Conservation (phyloP, 2,888 invertebrate species). For the Cynaeus angustus region DNA sequence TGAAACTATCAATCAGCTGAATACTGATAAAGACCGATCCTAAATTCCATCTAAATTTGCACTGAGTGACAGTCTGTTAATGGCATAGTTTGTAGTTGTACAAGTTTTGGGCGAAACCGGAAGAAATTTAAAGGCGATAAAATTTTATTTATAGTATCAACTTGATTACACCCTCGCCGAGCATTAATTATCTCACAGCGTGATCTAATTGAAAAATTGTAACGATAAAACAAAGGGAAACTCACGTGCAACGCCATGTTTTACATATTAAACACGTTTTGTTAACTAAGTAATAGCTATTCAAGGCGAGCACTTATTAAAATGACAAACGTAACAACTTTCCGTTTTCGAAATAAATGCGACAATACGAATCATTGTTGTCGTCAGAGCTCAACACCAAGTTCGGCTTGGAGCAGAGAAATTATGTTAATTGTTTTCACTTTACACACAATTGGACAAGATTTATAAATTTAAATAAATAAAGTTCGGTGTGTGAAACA, state of each 20-base stretch:
- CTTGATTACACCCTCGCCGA: constrained; percentile 7
- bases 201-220: constrained; percentile 6
- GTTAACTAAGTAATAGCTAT: constrained; percentile 37
- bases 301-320: constrained; percentile 34
- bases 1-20: constrained; percentile 26
- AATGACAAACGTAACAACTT: constrained; percentile 42
- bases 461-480: constrained; percentile 21
- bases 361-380: constrained; percentile 16
- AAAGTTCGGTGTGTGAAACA: constrained; percentile 2
- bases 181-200: no score
- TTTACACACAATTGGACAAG: constrained; percentile 16
- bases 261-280: constrained; percentile 40
- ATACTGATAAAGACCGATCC: constrained; percentile 34
- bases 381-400: background rate
- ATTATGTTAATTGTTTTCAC: constrained; percentile 26
- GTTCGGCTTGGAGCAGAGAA: constrained; percentile 5
- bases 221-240: constrained; percentile 22
- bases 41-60: constrained; percentile 19
- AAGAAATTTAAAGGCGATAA: background rate
- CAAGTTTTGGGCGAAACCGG: background rate
- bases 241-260: constrained; percentile 41
- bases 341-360: constrained; percentile 35
- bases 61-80: constrained; percentile 15
- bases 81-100: constrained; percentile 21
- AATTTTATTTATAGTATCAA: constrained; percentile 14